Conservation (phyloP, 2,113 vertebrate genomes). For the Gobius niger region DNA sequence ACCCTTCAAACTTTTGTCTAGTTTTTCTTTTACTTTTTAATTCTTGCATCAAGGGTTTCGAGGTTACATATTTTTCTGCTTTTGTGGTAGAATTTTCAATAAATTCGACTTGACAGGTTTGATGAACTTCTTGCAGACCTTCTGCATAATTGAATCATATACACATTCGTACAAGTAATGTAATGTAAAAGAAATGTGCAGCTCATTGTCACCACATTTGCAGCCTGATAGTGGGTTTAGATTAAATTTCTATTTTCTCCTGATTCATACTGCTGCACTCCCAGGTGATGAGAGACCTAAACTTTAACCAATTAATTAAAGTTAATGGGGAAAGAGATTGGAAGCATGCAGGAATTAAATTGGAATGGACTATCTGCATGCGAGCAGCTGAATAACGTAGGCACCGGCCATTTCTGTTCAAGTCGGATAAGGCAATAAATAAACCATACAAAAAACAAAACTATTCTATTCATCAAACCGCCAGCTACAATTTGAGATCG, state of each 20-base stretch:
- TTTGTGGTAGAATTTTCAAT: too few species aligned
- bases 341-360: conserved; percentile 22
- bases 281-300: conserved; percentile 26
- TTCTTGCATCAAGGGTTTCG: too few species aligned
- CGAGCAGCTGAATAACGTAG: conserved; percentile 8
- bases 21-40: too few species aligned
- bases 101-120: too few species aligned
- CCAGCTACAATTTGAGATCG: conserved; percentile 22
- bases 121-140: too few species aligned
- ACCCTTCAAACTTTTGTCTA: too few species aligned
- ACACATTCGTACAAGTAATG: neutral
- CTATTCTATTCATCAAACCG: conserved; percentile 48
- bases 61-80: too few species aligned
- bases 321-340: conserved; percentile 31
- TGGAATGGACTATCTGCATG: neutral
- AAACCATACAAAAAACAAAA: conserved; percentile 4
- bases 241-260: neutral
- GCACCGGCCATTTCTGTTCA: neutral
- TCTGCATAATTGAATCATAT: neutral
- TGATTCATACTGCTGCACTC: neutral
- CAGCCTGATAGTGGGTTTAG: neutral
- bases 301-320: conserved; percentile 37
- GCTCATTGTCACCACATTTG: neutral
- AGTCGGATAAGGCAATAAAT: conserved; percentile 8
- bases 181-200: neutral